Evolutionary conservation across 2,888 invertebrate genomes (phyloP), one percentile per base, ranked within the genome.

Genomic region (Morinoia aosen): DNA sequence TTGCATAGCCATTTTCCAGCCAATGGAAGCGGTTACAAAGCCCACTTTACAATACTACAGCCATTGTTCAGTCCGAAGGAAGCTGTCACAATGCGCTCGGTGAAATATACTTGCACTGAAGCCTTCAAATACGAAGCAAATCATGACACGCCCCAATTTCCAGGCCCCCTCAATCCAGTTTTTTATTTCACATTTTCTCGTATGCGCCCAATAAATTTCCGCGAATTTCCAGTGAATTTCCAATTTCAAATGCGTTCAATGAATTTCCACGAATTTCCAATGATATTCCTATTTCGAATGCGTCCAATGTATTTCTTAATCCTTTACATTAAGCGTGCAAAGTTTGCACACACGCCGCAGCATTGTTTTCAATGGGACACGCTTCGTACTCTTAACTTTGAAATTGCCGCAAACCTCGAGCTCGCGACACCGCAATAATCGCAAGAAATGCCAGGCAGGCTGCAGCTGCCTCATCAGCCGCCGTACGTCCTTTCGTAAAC

Each of bases 331-430:
- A n/a, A 39, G 88, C 8, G 11, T 88, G 88, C 88, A 88, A 88
- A 88, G 88, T 88, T 88, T 88, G 33, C n/a, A 88, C 88, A 88
- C 88, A 19, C 1, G 12, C n/a, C 5, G 91, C 12, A 91, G 56
- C 91, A 91, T 91, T 91, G 91, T 56, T 91, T 91, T 91, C 91
- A 91, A 91, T 91, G 91, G 39, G 91, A 48, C n/a, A 91, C 12
- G 48, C 0, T 56, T 11, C 91, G 48, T 3, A 56, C 56, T 39
- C 33, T 48, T 91, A 56, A 40, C 2, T 10, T 12, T 91, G 56
- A 91, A 40, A 56, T 56, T 1, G 91, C 91, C 33, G 4, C 91
- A 40, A 91, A 91, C 48, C 56, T 91, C 39, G 40, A 16, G 56
- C 91, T 19, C 1, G 25, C 2, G 16, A 40, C 40, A 90, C 25